Evolutionary conservation across 2,797 vertebrate species (phyloP), one percentile per base, ranked within the genome.

Genomic region (Aldrovandia affinis): DNA sequence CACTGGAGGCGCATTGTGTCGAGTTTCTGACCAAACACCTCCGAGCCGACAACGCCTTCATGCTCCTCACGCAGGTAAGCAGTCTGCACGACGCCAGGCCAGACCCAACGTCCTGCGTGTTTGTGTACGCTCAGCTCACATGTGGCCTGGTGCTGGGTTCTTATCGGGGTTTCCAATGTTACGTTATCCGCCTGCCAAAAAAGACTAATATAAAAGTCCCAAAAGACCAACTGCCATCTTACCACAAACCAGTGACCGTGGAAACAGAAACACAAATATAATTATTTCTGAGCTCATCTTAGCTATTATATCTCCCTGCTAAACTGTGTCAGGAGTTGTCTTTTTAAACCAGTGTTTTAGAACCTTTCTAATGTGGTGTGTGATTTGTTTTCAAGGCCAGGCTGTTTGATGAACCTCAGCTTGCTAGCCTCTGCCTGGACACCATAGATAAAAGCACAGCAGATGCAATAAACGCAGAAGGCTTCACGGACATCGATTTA

Each of bases 11-110:
- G 12, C 98, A 99, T 87, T 99, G 98, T 44, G 98, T 99, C 92
- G 98, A 99, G 89, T 99, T 99, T 81, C 96, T 99, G 0, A 99
- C 98, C 92, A 99, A 99, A 90, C 98, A 99, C 93, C 96, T 99
- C 54, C 92, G 98, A 73, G 98, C 98, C 0, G 98, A 99, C 94
- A 99, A 99, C 0, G 98, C 98, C 0, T 99, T 99, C 91, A 98
- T 99, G 98, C 95, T 99, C 47, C 96, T 99, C 47, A 99, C 98
- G 12, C 98, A 99, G 97, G 98, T 98, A 81, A 52, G 44, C 25
- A 14, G 25, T 15, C 1, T 14, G 12, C 33, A 30, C 22, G 22
- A 12, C n/a, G n/a, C n/a, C n/a, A n/a, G n/a, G 10, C 2, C n/a
- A 65, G 14, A 9, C 2, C 25, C 59, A 63, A 63, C 7, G 25